A percentile compares a stretch with the other conserved stretches of the same genome.
Conservation (phyloP, 2,797 vertebrate genomes). For the Balearica regulorum region DNA sequence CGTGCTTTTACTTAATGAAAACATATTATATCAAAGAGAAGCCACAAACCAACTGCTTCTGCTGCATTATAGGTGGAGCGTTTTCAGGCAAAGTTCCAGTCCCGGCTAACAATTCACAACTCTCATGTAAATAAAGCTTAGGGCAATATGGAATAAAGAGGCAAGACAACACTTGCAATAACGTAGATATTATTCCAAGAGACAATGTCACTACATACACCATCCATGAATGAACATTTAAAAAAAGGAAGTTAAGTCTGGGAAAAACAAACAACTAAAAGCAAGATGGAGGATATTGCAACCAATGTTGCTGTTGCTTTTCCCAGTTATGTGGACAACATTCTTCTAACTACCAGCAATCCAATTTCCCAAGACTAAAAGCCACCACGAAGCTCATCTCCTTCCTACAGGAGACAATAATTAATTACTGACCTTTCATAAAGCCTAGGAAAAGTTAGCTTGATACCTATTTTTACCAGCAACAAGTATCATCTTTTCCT, state of each 20-base stretch:
- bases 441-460: not conserved
- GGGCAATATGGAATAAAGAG: not conserved
- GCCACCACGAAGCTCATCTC: not conserved
- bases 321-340: not conserved
- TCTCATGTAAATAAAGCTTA: constrained; percentile 33
- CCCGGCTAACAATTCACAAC: constrained; percentile 1
- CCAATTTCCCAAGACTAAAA: not conserved
- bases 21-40: constrained; percentile 23
- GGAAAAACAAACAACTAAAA: not conserved
- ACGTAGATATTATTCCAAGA: not conserved
- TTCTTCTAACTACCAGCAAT: not conserved
- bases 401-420: not conserved
- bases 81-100: constrained; percentile 24
- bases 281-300: not conserved
- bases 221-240: not conserved
- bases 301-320: not conserved
- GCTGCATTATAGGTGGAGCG: not conserved
- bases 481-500: not conserved
- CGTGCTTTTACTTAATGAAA: constrained; percentile 18
- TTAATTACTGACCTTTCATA: not conserved
- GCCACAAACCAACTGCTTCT: constrained; percentile 7
- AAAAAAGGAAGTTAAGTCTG: not conserved
- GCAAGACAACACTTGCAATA: not conserved
- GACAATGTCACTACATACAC: not conserved
- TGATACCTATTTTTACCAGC: not conserved